Conservation (phyloP, 1,140 invertebrate species). For the Drosophila truncata region DNA sequence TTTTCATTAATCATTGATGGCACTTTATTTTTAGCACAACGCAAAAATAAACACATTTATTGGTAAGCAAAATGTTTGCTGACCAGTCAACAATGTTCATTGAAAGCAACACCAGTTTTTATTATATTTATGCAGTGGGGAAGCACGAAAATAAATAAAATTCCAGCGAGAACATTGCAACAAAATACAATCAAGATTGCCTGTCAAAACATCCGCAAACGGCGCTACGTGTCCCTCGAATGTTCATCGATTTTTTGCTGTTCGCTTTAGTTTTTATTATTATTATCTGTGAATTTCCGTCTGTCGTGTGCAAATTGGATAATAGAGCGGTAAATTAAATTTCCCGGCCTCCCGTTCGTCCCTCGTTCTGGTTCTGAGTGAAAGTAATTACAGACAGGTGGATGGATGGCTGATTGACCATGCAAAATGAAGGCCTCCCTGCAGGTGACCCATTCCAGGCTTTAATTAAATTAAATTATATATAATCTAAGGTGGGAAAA, state of each 20-base stretch:
- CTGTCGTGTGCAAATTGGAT: conserved; percentile 61
- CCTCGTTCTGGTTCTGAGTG: conserved; percentile 18
- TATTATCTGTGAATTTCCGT: conserved; percentile 60
- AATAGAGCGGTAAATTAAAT: conserved; percentile 55
- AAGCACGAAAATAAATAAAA: conserved; percentile 37
- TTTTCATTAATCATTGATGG: conserved; percentile 34
- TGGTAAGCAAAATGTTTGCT: conserved; percentile 11
- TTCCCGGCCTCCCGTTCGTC: conserved; percentile 2
- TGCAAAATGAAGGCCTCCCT: conserved; percentile 3
- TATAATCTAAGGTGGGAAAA: conserved; percentile 14
- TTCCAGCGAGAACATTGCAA: conserved; percentile 13
- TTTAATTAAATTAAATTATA: conserved; percentile 22
- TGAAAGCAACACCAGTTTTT: conserved; percentile 18
- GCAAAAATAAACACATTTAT: conserved; percentile 14
- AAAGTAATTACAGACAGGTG: conserved; percentile 51
- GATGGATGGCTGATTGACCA: conserved; percentile 4
- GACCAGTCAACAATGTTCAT: conserved; percentile 22
- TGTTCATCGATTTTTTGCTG: conserved; percentile 37
- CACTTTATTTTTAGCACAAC: conserved; percentile 7
- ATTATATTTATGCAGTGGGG: conserved; percentile 35
- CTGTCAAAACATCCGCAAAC: conserved; percentile 39
- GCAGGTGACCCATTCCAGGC: not conserved
- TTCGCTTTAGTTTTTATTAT: conserved; percentile 55
- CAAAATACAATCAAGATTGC: conserved; percentile 49
- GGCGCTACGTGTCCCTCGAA: conserved; percentile 30